Conservation (phyloP, 2,113 vertebrate genomes). For the Rhizomys pruinosus region DNA sequence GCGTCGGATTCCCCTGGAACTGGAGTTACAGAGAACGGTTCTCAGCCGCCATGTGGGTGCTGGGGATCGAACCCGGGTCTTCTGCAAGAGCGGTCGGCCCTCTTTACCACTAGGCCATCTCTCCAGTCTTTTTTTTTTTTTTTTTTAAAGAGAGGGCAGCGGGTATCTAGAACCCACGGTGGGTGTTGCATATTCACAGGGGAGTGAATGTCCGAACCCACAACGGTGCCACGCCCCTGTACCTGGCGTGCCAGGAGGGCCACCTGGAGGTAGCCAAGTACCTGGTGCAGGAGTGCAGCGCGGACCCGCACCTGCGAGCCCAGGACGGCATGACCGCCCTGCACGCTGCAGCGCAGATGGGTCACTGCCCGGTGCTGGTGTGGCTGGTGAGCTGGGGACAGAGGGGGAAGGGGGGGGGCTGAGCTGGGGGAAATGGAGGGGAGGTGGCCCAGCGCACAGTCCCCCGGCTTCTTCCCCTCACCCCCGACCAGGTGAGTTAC, state of each 20-base stretch:
- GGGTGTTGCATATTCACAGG: constrained; percentile 82
- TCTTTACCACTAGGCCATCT: too few species aligned
- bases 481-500: constrained; percentile 90
- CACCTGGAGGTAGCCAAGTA: constrained; percentile 97
- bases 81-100: too few species aligned
- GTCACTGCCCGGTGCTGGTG: constrained; percentile 95
- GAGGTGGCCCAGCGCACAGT: background rate
- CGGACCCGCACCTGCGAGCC: constrained; percentile 91
- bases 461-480: background rate
- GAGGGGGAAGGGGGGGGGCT: background rate
- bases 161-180: background rate
- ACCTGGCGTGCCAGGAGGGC: constrained; percentile 99
- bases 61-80: too few species aligned
- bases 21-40: too few species aligned
- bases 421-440: accelerated
- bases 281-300: constrained; percentile 95
- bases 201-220: constrained; percentile 96
- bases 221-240: constrained; percentile 98
- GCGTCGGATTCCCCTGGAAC: too few species aligned
- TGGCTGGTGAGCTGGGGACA: constrained; percentile 92
- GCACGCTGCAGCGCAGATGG: constrained; percentile 98
- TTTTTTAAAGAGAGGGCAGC: background rate
- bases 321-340: constrained; percentile 96
- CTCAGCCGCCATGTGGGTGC: too few species aligned
- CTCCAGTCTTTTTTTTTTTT: too few species aligned